These are phyloP conservation scores for Elmis aenea DNA, from an alignment of 2,888 invertebrate genomes.

Conservation along the genomic window DNA sequence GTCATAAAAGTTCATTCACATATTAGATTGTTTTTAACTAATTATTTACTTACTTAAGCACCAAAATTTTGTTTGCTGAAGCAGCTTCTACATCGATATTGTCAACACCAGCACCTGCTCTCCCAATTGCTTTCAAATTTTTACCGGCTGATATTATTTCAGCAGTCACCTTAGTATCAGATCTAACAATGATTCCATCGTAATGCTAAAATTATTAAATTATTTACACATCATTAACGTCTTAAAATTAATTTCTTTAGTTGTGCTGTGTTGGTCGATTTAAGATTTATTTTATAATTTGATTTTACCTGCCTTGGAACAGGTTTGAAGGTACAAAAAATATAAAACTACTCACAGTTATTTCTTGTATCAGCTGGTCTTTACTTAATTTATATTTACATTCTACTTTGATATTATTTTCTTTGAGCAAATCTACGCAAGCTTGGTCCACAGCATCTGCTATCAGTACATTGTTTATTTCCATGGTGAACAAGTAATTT, in stretches of 20 bases:
- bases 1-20: not conserved
- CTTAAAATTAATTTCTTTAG: too few relatives aligned
- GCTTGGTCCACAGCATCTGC: conserved; percentile 88
- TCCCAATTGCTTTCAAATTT: conserved; percentile 80
- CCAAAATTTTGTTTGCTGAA: conserved; percentile 76
- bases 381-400: conserved; percentile 73
- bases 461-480: conserved; percentile 77
- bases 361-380: conserved; percentile 75
- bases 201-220: conserved; percentile 61
- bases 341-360: conserved; percentile 60
- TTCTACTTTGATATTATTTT: conserved; percentile 73
- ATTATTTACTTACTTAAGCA: conserved; percentile 77
- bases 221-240: conserved; percentile 6
- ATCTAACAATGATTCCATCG: conserved; percentile 88
- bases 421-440: conserved; percentile 74
- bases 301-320: too few relatives aligned
- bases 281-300: too few relatives aligned
- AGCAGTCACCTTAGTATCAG: conserved; percentile 89
- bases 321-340: too few relatives aligned
- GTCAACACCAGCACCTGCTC: conserved; percentile 98
- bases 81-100: conserved; percentile 92
- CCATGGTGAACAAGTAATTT: conserved; percentile 38
- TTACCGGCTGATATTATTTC: conserved; percentile 74
- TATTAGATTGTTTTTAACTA: too few relatives aligned
- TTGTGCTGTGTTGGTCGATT: too few relatives aligned